Conservation (phyloP, 1,140 invertebrate genomes). For the Ladona fulva region DNA sequence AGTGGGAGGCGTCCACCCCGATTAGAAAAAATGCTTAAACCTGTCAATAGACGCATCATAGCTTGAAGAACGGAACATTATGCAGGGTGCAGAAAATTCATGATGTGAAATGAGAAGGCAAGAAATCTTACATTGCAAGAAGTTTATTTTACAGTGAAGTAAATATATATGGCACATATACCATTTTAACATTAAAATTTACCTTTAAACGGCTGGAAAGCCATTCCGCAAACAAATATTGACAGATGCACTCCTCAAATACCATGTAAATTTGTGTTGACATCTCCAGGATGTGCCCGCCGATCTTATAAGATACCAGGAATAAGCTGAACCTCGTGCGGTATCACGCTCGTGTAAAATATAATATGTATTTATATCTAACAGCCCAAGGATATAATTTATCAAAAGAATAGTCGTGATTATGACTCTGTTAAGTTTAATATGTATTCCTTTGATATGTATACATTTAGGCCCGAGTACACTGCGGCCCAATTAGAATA, state of each 20-base stretch:
- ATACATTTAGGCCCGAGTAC: not conserved
- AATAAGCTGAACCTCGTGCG: not conserved
- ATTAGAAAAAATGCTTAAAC: too few relatives aligned
- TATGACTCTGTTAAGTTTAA: not conserved
- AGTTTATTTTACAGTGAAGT: not conserved
- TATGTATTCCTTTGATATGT: not conserved
- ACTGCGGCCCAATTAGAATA: slow-evolving; percentile 1
- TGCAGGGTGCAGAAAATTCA: too few relatives aligned
- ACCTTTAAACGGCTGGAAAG: not conserved
- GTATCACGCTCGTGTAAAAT: not conserved
- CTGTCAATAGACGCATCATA: too few relatives aligned
- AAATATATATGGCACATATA: not conserved
- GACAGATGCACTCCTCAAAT: not conserved
- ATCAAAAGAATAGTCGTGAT: slow-evolving; percentile 6
- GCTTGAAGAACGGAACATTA: too few relatives aligned
- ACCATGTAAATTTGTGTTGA: not conserved
- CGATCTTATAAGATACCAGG: not conserved
- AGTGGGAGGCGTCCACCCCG: too few relatives aligned
- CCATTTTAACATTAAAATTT: not conserved
- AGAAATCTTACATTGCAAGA: not conserved
- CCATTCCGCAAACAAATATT: not conserved
- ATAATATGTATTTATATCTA: not conserved
- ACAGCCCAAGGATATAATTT: slow-evolving; percentile 4
- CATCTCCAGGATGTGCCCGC: not conserved
- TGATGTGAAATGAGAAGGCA: too few relatives aligned